Evolutionary conservation across 2,888 invertebrate species (phyloP), one percentile per base, ranked within the genome.

Genomic region (Celastrina argiolus): DNA sequence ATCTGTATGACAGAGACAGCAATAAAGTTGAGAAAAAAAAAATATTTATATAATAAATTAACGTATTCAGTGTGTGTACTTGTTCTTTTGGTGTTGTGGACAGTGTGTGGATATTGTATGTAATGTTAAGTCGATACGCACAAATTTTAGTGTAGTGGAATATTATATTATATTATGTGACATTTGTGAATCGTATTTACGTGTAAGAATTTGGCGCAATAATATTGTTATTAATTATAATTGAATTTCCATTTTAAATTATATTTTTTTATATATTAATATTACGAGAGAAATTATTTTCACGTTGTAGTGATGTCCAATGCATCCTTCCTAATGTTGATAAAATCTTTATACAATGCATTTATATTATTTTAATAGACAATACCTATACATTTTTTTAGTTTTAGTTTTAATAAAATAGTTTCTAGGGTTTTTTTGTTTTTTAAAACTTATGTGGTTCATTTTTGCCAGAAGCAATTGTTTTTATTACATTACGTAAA

Each of bases 1-100:
- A 81, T 88, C 88, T 90, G 88, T 88, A 79, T 83, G 81, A 88
- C 88, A 88, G 90, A 88, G 77, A 81, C 88, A 90, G 89, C 89
- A 90, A 90, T 90, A 90, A 88, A 76, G 81, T 79, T 79, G 72
- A 79, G 76, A 77, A 77, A 78, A 72, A 74, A 73, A 74, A 74
- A 74, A 74, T 78, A 78, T 78, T 78, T 79, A 78, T 78, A 78
- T 76, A 70, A 61, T 72, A 75, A 70, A 75, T 69, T 76, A 74
- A 75, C 74, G 72, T 78, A 79, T 77, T 82, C 71, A 76, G 75
- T 80, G 80, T 81, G 77, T 76, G 75, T 76, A 45, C 31, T 34
- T 58, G 76, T 71, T 71, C 70, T 74, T 70, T 75, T 78, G 76
- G 77, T 78, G 75, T 77, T 75, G 77, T 77, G 77, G 71, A 66